phyloP scores from a whole-genome alignment of 2,888 invertebrate genomes.

The Tethea ocularis region DNA sequence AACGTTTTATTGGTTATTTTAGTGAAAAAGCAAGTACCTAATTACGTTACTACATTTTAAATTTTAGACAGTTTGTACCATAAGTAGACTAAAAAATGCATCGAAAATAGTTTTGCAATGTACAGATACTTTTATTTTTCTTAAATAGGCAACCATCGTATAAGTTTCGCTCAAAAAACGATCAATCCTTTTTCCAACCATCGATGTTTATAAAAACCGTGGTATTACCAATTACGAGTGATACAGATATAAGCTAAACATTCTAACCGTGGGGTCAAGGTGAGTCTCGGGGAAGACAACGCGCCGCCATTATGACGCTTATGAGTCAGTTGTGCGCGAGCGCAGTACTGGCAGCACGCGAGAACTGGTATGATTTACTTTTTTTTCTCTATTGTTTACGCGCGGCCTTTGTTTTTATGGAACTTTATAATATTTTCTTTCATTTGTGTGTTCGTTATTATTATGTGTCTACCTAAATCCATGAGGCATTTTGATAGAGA shows the following conservation, averaged over 20 bases:
- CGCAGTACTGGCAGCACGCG: conserved; percentile 15
- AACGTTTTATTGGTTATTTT: too few relatives aligned
- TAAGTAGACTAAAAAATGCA: too few relatives aligned
- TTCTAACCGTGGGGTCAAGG: conserved; percentile 21
- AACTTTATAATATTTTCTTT: neutral
- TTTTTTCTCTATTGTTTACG: conserved; percentile 2
- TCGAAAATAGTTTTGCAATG: too few relatives aligned
- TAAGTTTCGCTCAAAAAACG: neutral
- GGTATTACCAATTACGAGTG: neutral
- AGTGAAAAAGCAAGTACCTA: too few relatives aligned
- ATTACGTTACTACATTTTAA: too few relatives aligned
- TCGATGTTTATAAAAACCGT: neutral
- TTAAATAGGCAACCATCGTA: too few relatives aligned
- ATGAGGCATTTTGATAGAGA: neutral
- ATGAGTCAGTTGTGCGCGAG: conserved; percentile 26
- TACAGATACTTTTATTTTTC: too few relatives aligned
- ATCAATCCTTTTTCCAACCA: neutral
- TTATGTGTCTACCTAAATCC: neutral
- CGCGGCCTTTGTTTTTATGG: conserved; percentile 5
- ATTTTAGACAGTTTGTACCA: too few relatives aligned
- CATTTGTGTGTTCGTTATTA: neutral
- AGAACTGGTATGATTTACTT: conserved; percentile 15
- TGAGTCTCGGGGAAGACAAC: conserved; percentile 9
- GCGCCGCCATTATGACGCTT: neutral
- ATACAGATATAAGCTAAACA: conserved; percentile 13